Evolutionary conservation across 2,888 invertebrate genomes (phyloP), one percentile per base, ranked within the genome.

Genomic region (Cyclophora punctaria): DNA sequence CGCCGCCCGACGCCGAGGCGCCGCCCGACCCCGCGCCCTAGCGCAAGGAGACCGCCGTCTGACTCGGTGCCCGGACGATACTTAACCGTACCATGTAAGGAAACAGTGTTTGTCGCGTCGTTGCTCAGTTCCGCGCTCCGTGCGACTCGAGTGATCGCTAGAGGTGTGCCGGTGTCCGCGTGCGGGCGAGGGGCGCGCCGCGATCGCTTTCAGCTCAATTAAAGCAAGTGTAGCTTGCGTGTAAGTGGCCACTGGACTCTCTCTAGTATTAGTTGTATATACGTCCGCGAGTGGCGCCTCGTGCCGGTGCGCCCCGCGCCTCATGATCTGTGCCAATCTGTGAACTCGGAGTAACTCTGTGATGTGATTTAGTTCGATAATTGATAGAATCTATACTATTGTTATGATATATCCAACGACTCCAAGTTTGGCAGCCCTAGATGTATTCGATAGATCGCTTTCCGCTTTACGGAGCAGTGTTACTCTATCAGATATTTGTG

Each of bases 401-500:
- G 58, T 63, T 50, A 7, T 20, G 20, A 20, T 42, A 42, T 7
- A 7, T 42, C 57, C 58, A 50, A 53, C 46, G 51, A 53, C 57
- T 59, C 61, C 58, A 59, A 58, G 62, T 56, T 57, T 51, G 69
- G 60, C 69, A 63, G 68, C 61, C 66, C 67, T 67, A 65, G 52
- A 65, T 57, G 41, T 62, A 61, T 66, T 60, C 67, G 80, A 77
- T 81, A 80, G 81, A 83, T 33, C 71, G 85, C 85, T 86, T 84
- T 71, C 75, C 80, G 81, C 83, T 83, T 83, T 65, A 34, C 74
- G 69, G 79, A 76, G 81, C 83, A 79, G 75, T 78, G 81, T 78
- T 77, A 80, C 75, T 83, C 84, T 84, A 83, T 84, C 84, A 73
- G 73, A 83, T 83, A 78, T 85, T 80, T 87, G 87, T 87, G 87